These are phyloP conservation scores for Uloborus diversus DNA, from an alignment of 1,140 invertebrate genomes.

Conservation along the genomic window DNA sequence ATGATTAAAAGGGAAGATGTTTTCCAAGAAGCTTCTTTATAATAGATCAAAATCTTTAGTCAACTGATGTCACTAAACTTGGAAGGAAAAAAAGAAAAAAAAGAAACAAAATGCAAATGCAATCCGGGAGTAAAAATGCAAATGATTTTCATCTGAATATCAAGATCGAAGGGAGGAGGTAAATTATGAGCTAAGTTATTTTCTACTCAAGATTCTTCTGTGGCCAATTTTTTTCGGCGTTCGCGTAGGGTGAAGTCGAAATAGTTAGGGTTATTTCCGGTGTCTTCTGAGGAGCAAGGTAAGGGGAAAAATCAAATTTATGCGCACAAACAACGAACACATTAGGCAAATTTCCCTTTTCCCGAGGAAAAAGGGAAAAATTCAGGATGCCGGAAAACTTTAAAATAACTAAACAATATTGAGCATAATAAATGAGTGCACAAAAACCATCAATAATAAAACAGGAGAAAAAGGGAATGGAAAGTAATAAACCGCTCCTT, in stretches of 20 bases:
- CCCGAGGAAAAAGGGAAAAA: neutral
- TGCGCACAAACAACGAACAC: conserved; percentile 51
- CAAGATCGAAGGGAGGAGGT: conserved; percentile 29
- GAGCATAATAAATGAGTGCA: conserved; percentile 51
- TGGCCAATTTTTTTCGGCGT: neutral
- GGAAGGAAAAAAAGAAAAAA: neutral
- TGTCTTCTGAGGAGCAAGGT: neutral
- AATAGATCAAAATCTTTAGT: conserved; percentile 42
- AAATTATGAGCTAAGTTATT: conserved; percentile 38
- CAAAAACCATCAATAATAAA: conserved; percentile 54
- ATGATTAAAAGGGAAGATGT: neutral
- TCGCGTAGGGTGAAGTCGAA: neutral
- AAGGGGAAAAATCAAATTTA: conserved; percentile 26
- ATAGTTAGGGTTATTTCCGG: conserved; percentile 32
- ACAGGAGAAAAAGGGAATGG: conserved; percentile 14
- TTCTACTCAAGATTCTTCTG: conserved; percentile 29
- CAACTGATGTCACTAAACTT: conserved; percentile 13
- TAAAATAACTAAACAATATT: conserved; percentile 55
- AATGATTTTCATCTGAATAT: conserved; percentile 32
- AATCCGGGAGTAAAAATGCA: conserved; percentile 36
- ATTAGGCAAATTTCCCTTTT: conserved; percentile 48
- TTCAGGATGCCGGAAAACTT: conserved; percentile 24
- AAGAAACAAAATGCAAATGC: conserved; percentile 38
- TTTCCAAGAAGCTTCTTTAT: conserved; percentile 10
- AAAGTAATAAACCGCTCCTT: conserved; percentile 36